A percentile compares a stretch with the other conserved stretches of the same genome.
These are phyloP conservation scores for Bradypodion ventrale DNA, from an alignment of 2,797 vertebrate genomes.

Conservation along the genomic window DNA sequence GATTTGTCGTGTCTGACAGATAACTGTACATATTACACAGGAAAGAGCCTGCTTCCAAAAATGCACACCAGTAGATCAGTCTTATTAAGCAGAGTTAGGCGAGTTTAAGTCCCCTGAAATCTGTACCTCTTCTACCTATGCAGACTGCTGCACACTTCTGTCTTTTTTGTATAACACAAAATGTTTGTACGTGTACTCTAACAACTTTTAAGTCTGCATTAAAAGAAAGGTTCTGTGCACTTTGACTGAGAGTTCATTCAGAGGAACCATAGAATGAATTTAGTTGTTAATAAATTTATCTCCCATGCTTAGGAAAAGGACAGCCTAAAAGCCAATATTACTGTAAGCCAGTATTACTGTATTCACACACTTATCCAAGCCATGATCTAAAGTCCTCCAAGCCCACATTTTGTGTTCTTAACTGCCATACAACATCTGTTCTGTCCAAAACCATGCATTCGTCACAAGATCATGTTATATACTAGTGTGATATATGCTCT, in stretches of 20 bases:
- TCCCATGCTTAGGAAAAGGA: too few species aligned
- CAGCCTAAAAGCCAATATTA: not conserved
- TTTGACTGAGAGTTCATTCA: not conserved
- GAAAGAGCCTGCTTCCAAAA: not conserved
- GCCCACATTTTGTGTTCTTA: not conserved
- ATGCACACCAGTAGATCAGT: not conserved
- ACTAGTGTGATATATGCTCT: not conserved
- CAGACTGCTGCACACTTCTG: not conserved
- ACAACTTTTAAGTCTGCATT: not conserved
- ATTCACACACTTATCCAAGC: not conserved
- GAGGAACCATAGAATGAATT: not conserved
- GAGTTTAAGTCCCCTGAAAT: not conserved
- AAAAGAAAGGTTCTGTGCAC: not conserved
- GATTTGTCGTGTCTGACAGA: not conserved
- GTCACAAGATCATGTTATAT: not conserved
- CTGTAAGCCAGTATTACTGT: not conserved
- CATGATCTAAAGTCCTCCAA: not conserved
- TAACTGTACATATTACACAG: not conserved
- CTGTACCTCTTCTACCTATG: not conserved
- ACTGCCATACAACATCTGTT: not conserved
- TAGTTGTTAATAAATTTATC: too few species aligned
- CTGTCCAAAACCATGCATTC: not conserved
- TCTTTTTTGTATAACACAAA: not conserved
- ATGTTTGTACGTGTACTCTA: not conserved
- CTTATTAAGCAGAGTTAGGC: not conserved